Base-by-base conservation (phyloP, 2,888 invertebrate genomes). In the Tyria jacobaeae region DNA sequence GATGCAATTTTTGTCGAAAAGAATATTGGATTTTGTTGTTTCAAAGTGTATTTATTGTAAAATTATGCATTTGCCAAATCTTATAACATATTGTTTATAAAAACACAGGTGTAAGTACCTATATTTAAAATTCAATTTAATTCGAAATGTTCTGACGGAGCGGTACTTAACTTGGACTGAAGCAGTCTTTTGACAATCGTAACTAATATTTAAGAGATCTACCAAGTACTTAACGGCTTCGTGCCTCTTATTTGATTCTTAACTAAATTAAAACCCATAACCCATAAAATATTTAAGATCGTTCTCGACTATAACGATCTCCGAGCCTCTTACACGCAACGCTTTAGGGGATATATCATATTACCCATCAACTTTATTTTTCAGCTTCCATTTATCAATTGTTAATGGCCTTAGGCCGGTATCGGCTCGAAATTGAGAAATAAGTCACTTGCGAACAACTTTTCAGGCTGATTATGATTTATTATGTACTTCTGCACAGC, bases 351-450 rank as follows among this genome's bases (percentile, higher is more conserved):
- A 52, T 69, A 61, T 75, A 76, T 74, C 69, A 69, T 62, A 62
- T 74, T 73, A 74, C 77, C 67, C 70, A 75, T 76, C 71, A 71
- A 76, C 71, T 74, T 71, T 74, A 75, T 78, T 84, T 82, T 79
- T 80, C 76, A 73, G 73, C 76, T 70, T 70, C 83, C 82, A 83
- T 85, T 85, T 83, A 85, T 84, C 84, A 85, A 84, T 82, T 80
- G 81, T 80, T 76, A 76, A 76, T 75, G 75, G 74, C 75, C 76
- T 39, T 57, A 64, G 70, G 75, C 74, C 57, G 75, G 75, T 77
- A 82, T 83, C 78, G 82, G 71, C 70, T 70, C 68, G 73, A 81
- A 85, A 85, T 84, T 85, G 84, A 80, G 83, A 84, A 84, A 83
- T 86, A 86, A 85, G 84, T 84, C 85, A 78, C 78, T 79, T 67